These are phyloP conservation scores for Argyra leucocephala DNA, from an alignment of 2,888 invertebrate genomes.

Conservation along the genomic window DNA sequence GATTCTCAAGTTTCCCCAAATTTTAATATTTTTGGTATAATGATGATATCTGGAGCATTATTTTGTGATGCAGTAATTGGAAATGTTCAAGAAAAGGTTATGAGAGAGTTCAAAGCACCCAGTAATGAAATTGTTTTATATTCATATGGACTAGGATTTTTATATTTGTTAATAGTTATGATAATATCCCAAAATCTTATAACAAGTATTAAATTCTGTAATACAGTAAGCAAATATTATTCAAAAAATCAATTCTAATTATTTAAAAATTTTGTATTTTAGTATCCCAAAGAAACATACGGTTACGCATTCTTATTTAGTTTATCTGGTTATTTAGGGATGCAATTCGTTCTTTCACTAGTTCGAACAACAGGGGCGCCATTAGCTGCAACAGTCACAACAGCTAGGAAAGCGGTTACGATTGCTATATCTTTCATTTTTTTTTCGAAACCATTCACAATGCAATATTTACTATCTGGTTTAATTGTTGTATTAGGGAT, in stretches of 20 bases:
- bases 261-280: slow-evolving; percentile 33
- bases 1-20: slow-evolving; percentile 67
- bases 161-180: slow-evolving; percentile 69
- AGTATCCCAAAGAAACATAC: slow-evolving; percentile 68
- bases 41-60: slow-evolving; percentile 73
- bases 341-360: slow-evolving; percentile 83
- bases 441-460: slow-evolving; percentile 87
- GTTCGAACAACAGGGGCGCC: slow-evolving; percentile 86
- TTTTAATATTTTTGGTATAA: slow-evolving; percentile 59
- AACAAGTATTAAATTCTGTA: slow-evolving; percentile 66
- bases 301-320: slow-evolving; percentile 80
- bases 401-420: slow-evolving; percentile 82
- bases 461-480: slow-evolving; percentile 78
- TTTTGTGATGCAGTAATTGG: slow-evolving; percentile 93
- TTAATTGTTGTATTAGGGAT: slow-evolving; percentile 80
- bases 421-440: slow-evolving; percentile 86
- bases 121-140: slow-evolving; percentile 89
- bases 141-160: slow-evolving; percentile 80
- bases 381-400: slow-evolving; percentile 86
- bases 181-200: slow-evolving; percentile 61
- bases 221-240: slow-evolving; percentile 50
- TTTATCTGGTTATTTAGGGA: slow-evolving; percentile 80
- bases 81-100: slow-evolving; percentile 92
- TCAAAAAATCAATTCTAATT: background rate
- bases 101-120: slow-evolving; percentile 71